These are phyloP conservation scores for Hypocryptadius cinnamomeus DNA, from an alignment of 2,113 vertebrate genomes.

Conservation along the genomic window DNA sequence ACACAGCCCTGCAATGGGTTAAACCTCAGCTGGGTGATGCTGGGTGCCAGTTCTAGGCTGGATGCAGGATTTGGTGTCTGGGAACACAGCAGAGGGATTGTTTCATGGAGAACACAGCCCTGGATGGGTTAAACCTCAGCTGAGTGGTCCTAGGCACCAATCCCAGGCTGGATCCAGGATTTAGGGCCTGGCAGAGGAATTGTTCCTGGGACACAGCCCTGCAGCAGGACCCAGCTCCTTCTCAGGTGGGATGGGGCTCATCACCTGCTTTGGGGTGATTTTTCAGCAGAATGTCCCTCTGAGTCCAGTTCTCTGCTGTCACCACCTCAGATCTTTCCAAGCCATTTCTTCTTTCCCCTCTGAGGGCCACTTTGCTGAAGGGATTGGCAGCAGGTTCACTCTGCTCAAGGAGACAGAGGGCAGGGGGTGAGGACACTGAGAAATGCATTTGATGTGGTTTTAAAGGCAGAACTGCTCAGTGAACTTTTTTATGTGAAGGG, in stretches of 20 bases:
- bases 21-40: not conserved
- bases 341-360: not conserved
- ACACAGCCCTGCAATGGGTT: too few species aligned
- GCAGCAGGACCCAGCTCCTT: not conserved
- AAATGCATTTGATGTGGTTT: not conserved
- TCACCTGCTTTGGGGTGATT: not conserved
- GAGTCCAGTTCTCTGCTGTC: not conserved
- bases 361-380: not conserved
- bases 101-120: accelerated
- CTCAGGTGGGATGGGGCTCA: not conserved
- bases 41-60: accelerated
- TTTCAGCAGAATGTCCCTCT: not conserved
- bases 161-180: not conserved
- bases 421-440: not conserved
- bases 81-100: not conserved
- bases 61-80: accelerated
- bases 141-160: not conserved
- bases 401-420: not conserved
- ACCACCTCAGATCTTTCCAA: not conserved
- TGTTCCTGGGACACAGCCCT: not conserved
- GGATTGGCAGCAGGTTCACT: not conserved
- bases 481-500: not conserved
- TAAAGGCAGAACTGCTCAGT: not conserved
- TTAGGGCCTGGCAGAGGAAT: not conserved
- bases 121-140: not conserved